Base-by-base conservation (phyloP, 2,113 vertebrate species). In the Stigmatopora nigra region DNA sequence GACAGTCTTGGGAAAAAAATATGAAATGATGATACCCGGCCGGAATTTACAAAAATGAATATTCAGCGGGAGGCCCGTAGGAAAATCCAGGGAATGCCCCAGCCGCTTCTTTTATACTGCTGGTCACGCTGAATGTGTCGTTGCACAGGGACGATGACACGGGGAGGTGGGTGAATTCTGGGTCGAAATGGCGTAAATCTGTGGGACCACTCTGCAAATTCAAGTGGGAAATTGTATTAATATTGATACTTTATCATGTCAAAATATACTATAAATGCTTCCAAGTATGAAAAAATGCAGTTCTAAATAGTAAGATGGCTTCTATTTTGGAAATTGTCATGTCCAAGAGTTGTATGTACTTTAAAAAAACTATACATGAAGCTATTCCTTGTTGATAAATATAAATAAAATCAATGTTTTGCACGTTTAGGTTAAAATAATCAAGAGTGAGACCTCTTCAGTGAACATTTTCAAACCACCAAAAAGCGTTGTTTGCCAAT, bases 81-180 rank as follows among this genome's bases (percentile, higher is more conserved):
- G 91, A 92, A 71, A 92, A 92, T 38, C 91, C 91, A 0, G 90
- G 91, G 51, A 92, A 92, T 0, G 91, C 91, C 5, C 84, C 89
- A 0, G 91, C 90, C 0, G 91, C 91, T 49, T 92, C 91, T 10
- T 69, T 81, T 47, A 91, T 15, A 74, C 90, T 92, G 88, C 85
- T 88, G 58, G 88, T 91, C 78, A 90, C 72, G 1, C 66, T 65
- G 49, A 80, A 53, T 36, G 67, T 58, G 80, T 92, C 91, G 0
- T 67, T 77, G 86, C 84, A 85, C 67, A 92, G 80, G 8, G 91
- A 92, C 6, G 85, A 84, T 0, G 88, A 83, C 71, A 92, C 89
- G 0, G 91, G 90, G 60, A 91, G 72, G 80, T 92, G 90, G 49
- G 91, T 92, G 85, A 92, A 92, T 87, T 92, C 91, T 0, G 91